phyloP scores from a whole-genome alignment of 2,797 vertebrate genomes.

The Coreius guichenoti region DNA sequence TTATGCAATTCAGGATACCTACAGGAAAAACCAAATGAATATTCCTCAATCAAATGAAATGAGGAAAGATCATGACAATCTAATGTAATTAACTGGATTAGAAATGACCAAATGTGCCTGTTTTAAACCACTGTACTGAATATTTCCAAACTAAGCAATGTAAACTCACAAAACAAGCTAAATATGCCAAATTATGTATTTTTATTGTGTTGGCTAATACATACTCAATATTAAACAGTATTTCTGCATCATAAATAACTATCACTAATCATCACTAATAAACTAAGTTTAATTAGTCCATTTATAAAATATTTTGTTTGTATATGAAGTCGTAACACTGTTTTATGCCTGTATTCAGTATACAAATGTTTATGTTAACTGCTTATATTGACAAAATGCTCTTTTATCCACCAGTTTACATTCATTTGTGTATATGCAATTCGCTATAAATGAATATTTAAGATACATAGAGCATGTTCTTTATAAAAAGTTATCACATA shows the following conservation, averaged over 20 bases:
- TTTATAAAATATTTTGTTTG: neutral
- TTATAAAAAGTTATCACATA: neutral
- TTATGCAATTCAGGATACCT: neutral
- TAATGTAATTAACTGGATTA: neutral
- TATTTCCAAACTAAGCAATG: neutral
- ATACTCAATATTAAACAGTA: neutral
- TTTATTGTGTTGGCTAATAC: neutral
- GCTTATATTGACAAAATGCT: neutral
- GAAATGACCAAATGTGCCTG: neutral
- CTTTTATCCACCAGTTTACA: neutral
- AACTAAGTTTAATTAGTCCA: neutral
- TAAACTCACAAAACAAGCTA: neutral
- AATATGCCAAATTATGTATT: neutral
- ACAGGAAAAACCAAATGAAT: neutral
- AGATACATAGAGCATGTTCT: neutral
- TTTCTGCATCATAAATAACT: neutral
- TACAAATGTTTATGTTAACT: neutral
- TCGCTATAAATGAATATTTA: neutral
- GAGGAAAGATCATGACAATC: neutral
- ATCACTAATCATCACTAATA: too few species aligned
- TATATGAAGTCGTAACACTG: neutral
- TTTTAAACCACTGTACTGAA: neutral
- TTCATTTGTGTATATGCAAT: neutral
- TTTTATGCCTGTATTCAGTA: neutral
- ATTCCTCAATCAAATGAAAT: neutral